A percentile compares a stretch with the other conserved stretches of the same genome.
phyloP scores from a whole-genome alignment of 2,113 vertebrate genomes.

The Dromas ardeola region DNA sequence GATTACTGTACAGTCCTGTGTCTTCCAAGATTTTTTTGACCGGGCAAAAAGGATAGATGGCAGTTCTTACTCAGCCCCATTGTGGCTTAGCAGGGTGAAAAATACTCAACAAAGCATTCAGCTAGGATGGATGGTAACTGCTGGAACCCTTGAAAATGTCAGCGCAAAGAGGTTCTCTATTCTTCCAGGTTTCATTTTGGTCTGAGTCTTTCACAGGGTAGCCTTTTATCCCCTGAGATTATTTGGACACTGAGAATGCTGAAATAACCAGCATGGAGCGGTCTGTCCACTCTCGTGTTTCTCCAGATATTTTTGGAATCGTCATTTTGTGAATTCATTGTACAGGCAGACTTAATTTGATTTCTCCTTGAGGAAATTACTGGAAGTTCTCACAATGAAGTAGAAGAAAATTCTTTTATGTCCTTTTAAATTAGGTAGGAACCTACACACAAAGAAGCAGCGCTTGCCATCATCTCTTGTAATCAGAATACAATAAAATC shows the following conservation, averaged over 20 bases:
- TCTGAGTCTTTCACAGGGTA: neutral
- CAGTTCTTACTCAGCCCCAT: neutral
- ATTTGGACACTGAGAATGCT: neutral
- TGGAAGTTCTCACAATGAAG: neutral
- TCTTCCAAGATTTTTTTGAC: neutral
- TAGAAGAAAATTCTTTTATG: neutral
- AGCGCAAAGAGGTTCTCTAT: neutral
- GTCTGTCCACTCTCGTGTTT: neutral
- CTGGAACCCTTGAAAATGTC: neutral
- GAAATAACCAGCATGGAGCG: neutral
- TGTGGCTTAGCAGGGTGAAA: neutral
- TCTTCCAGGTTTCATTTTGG: neutral
- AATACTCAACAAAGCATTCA: neutral
- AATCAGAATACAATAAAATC: neutral
- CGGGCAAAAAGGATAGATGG: neutral
- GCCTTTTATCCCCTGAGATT: neutral
- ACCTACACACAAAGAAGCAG: neutral
- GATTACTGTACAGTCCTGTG: rapidly evolving
- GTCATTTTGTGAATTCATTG: neutral
- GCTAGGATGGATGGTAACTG: neutral
- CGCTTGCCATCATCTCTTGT: neutral
- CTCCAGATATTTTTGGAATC: neutral
- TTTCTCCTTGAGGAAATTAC: neutral
- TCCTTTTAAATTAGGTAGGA: neutral
- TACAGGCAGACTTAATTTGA: neutral